phyloP scores from a whole-genome alignment of 2,888 invertebrate species.

The Nomada lathburiana region DNA sequence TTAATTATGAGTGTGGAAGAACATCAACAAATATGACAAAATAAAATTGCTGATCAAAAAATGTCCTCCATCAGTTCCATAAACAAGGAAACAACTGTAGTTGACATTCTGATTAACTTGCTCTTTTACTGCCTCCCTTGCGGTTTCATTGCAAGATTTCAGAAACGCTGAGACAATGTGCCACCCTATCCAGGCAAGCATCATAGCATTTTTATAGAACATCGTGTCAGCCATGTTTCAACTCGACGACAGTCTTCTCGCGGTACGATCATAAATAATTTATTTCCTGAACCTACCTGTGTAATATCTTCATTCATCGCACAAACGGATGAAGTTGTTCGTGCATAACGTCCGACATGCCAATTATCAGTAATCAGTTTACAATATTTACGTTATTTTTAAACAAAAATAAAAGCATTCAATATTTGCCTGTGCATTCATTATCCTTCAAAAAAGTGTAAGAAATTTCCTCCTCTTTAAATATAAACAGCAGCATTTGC shows the following conservation, averaged over 20 bases:
- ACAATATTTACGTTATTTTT: not conserved
- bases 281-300: conserved; percentile 51
- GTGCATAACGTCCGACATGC: not conserved
- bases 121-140: conserved; percentile 21
- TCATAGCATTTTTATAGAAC: conserved; percentile 64
- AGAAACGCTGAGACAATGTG: conserved; percentile 27
- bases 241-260: conserved; percentile 38
- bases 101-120: not conserved
- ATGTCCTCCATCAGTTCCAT: not conserved
- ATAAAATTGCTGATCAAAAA: not conserved
- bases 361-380: conserved; percentile 4
- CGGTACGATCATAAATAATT: conserved; percentile 59
- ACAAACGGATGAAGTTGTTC: conserved; percentile 12
- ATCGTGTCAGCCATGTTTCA: conserved; percentile 54
- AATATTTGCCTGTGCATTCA: too few species aligned
- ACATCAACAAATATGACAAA: not conserved
- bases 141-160: conserved; percentile 40
- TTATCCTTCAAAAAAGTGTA: too few species aligned
- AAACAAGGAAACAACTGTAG: not conserved
- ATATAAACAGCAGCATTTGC: too few species aligned
- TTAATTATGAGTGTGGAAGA: not conserved
- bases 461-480: too few species aligned
- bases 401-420: not conserved
- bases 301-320: conserved; percentile 29
- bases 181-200: conserved; percentile 20